Evolutionary conservation across 1,140 invertebrate species (phyloP), one percentile per base, ranked within the genome.

Genomic region (Drosophila serrata): DNA sequence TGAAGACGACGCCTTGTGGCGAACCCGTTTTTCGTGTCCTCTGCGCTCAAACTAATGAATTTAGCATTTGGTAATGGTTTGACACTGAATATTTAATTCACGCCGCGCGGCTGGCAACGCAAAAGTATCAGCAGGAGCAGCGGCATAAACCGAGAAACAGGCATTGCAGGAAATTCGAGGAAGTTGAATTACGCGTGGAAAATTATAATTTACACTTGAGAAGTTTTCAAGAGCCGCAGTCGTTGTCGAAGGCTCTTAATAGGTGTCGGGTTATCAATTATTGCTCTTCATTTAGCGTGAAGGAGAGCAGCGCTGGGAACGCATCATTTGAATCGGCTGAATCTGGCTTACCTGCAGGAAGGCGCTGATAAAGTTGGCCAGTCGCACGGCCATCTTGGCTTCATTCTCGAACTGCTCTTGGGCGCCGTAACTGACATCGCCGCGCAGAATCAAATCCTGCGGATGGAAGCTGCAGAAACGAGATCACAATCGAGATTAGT

Each of bases 331-430:
- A 11, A 15, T 56, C 35, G 42, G n/a, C n/a, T n/a, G n/a, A n/a
- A n/a, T n/a, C 6, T n/a, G 42, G 51, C 70, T 81, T 92, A 97
- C 95, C 94, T 99, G 98, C 67, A 99, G 93, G 93, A 99, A 99
- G 17, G 97, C 96, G 91, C 97, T 98, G 53, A 99, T 96, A 91
- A 99, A 99, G 92, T 99, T 99, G 0, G 98, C 97, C 56, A 99
- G 93, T 58, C 98, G 94, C 9, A 99, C 94, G 2, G 98, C 99
- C 96, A 98, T 99, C 93, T 98, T 96, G 6, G 98, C 98, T 94
- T 99, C 97, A 90, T 98, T 98, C 88, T 97, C 96, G 91, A 98
- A 98, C 92, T 98, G 98, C 64, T 96, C 95, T 75, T 98, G 95
- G 1, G 96, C 96, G 1, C 98, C 98, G 92, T 94, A 98, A 33